Evolutionary conservation across 2,888 invertebrate species (phyloP), one percentile per base, ranked within the genome.

Genomic region (Agriopis aurantiaria): DNA sequence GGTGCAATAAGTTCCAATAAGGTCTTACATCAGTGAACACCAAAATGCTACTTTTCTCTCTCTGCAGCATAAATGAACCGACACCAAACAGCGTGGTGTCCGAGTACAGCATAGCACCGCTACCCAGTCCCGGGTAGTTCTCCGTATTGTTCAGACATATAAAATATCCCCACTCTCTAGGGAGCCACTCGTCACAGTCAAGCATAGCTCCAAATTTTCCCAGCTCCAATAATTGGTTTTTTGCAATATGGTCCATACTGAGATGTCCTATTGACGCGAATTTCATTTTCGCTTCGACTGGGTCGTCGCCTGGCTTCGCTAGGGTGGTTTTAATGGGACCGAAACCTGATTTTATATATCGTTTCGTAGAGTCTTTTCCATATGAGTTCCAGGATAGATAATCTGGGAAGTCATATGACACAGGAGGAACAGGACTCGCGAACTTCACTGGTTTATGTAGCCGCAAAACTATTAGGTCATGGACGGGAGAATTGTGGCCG

Each of bases 171-270:
- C 57, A 57, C 7, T 57, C 33, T 11, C 17, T 9, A 1, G 43
- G 57, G 11, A 57, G n/a, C 57, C 57, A 57, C 17, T 57, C 57
- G 10, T 57, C 57, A 57, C 57, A 57, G 45, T 57, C 43, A 0
- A 14, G 10, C 9, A 43, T 43, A 5, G 41, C 57, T 17, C 57
- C 57, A 11, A 57, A 57, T 11, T 57, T 10, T 14, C 57, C 57
- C 2, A 2, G 1, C 10, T 57, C 57, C 43, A 57, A 45, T 0
- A 9, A 45, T 5, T 14, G 8, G 33, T 17, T 45, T 5, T 57
- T 45, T 3, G 17, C 9, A 12, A 53, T 53, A 40, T 53, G 53
- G 4, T 33, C 12, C 6, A 40, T 23, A 14, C 6, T 53, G 10
- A 57, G 5, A 17, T 57, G 57, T 17, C 43, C 57, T 11, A 57